Evolutionary conservation across 2,797 vertebrate species (phyloP).

Genomic region (Choloepus didactylus): DNA sequence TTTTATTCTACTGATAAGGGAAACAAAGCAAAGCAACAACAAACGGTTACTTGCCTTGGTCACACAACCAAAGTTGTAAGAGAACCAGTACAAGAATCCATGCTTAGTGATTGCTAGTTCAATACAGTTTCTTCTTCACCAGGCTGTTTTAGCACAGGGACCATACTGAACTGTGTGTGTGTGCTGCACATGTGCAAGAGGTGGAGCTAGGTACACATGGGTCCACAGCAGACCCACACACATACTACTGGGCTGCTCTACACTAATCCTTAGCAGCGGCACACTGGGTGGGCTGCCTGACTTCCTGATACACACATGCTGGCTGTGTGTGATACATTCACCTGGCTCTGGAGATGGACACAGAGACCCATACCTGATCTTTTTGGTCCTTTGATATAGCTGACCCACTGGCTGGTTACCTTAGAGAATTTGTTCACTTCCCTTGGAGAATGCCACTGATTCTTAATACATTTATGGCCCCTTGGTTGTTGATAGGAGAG

Average conservation of each 20-base stretch:
- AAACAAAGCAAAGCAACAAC: not conserved
- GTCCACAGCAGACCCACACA: not conserved
- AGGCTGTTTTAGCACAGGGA: not conserved
- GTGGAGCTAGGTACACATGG: not conserved
- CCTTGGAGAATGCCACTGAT: not conserved
- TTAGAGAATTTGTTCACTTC: not conserved
- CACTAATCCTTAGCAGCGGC: not conserved
- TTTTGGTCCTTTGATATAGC: not conserved
- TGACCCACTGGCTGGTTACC: not conserved
- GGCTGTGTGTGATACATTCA: no score
- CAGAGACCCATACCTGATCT: fast-evolving
- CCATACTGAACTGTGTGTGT: not conserved
- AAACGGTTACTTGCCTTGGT: not conserved
- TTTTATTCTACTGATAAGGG: not conserved
- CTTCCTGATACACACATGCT: not conserved
- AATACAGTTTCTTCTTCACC: not conserved
- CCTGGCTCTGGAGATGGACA: not conserved
- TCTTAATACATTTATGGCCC: not conserved
- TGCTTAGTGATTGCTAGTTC: not conserved
- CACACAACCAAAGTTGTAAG: not conserved
- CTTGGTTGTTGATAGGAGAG: not conserved
- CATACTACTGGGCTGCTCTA: not conserved
- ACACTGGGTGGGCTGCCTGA: not conserved
- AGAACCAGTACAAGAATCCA: not conserved
- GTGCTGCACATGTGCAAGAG: not conserved